Conservation (phyloP, 2,797 vertebrate species). For the Gila robusta region DNA sequence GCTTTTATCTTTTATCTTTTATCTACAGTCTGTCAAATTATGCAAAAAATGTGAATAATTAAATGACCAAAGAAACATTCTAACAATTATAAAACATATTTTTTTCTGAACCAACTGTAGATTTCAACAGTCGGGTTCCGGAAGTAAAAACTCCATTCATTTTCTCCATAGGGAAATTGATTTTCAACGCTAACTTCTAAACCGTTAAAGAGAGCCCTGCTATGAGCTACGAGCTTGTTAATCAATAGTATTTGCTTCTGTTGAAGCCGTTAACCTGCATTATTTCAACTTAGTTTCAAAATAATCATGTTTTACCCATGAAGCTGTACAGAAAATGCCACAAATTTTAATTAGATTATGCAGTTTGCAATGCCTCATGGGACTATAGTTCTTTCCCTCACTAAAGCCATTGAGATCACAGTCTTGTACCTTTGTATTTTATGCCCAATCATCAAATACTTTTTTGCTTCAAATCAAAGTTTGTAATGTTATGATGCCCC, state of each 20-base stretch:
- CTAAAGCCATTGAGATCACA: not conserved
- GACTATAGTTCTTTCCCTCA: not conserved
- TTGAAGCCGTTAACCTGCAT: no score
- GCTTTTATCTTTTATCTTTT: not conserved
- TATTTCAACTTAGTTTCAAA: not conserved
- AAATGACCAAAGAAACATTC: no score
- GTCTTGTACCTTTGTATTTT: not conserved
- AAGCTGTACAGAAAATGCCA: not conserved
- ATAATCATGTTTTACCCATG: not conserved
- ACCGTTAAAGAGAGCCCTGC: no score
- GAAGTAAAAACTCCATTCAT: not conserved
- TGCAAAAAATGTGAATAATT: not conserved
- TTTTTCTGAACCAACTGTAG: not conserved
- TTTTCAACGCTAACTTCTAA: no score
- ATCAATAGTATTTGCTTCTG: no score
- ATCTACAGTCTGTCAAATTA: not conserved
- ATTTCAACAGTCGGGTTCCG: not conserved
- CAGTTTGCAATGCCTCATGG: not conserved
- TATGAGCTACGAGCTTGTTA: no score
- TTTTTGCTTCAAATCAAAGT: not conserved
- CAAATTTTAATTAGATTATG: not conserved
- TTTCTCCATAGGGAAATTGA: no score
- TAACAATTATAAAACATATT: no score
- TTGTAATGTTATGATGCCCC: not conserved
- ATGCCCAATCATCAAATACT: not conserved